These are phyloP conservation scores for Dicycla oo DNA, from an alignment of 2,888 invertebrate genomes.

Conservation along the genomic window DNA sequence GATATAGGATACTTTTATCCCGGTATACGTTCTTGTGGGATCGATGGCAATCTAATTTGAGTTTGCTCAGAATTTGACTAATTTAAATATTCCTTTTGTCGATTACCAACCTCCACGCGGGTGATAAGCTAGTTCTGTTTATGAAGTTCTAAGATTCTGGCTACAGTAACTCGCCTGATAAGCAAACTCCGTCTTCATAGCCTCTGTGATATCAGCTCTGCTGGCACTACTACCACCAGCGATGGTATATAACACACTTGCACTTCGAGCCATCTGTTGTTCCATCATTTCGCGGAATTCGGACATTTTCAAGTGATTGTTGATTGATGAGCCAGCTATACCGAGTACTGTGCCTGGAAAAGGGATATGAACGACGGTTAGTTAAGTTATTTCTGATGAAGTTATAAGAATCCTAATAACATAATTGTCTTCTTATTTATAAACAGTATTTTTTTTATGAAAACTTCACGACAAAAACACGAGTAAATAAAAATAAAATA, in stretches of 20 bases:
- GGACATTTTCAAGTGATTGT: constrained; percentile 92
- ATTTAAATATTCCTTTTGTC: neutral
- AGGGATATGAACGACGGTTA: neutral
- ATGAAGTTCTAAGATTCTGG: neutral
- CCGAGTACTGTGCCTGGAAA: constrained; percentile 90
- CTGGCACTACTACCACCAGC: constrained; percentile 82
- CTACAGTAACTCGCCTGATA: constrained; percentile 77
- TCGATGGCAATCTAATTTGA: neutral
- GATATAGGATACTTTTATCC: no score
- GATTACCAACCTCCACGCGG: neutral
- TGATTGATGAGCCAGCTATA: constrained; percentile 92
- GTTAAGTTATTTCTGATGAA: neutral
- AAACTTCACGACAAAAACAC: neutral
- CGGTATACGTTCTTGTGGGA: neutral
- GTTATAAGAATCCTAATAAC: neutral
- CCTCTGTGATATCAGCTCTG: constrained; percentile 81
- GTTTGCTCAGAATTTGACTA: neutral
- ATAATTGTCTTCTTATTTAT: neutral
- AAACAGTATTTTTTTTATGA: neutral
- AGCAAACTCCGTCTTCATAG: constrained; percentile 86
- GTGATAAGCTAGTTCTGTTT: neutral
- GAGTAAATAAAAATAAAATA: neutral
- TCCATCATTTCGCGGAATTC: constrained; percentile 91
- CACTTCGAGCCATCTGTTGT: constrained; percentile 88
- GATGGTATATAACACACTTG: constrained; percentile 84